Evolutionary conservation across 2,888 invertebrate species (phyloP).

Genomic region (Caenorhabditis drosophilae): DNA sequence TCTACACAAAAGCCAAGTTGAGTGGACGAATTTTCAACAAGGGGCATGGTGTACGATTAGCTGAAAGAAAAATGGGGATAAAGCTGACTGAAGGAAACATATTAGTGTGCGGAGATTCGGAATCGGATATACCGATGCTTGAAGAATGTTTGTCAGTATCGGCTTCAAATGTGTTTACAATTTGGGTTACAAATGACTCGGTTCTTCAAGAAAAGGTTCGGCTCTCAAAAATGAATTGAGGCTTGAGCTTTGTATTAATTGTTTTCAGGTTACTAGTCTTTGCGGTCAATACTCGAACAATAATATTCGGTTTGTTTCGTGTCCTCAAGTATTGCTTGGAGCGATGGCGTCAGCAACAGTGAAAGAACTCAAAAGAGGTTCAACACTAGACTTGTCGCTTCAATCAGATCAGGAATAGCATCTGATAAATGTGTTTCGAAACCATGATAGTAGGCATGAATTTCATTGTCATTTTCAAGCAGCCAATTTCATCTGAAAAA

Average conservation of each 20-base stretch:
- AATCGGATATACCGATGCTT: slow-evolving; percentile 64
- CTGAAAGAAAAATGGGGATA: slow-evolving; percentile 48
- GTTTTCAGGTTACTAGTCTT: slow-evolving; percentile 46
- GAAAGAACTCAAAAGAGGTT: slow-evolving; percentile 4
- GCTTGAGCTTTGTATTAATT: background rate
- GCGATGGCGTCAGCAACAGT: slow-evolving; percentile 66
- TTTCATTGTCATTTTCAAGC: too few relatives aligned
- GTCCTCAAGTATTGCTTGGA: slow-evolving; percentile 61
- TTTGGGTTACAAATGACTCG: slow-evolving; percentile 59
- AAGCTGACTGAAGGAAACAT: slow-evolving; percentile 53
- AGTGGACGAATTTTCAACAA: slow-evolving; percentile 61
- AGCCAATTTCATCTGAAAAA: too few relatives aligned
- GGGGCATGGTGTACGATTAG: slow-evolving; percentile 60
- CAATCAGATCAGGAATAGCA: slow-evolving; percentile 1
- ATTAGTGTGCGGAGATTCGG: slow-evolving; percentile 62
- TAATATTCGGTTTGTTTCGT: slow-evolving; percentile 55
- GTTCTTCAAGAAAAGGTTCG: slow-evolving; percentile 42
- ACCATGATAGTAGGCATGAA: too few relatives aligned
- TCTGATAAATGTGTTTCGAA: too few relatives aligned
- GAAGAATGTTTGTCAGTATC: slow-evolving; percentile 56
- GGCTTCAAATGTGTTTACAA: slow-evolving; percentile 51
- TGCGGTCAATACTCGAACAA: slow-evolving; percentile 48
- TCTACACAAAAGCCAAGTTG: slow-evolving; percentile 55
- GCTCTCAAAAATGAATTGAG: background rate
- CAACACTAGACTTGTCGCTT: background rate